A percentile compares a stretch with the other conserved stretches of the same genome.
Conservation (phyloP, 2,888 invertebrate genomes). For the Drosophila gaucha region DNA sequence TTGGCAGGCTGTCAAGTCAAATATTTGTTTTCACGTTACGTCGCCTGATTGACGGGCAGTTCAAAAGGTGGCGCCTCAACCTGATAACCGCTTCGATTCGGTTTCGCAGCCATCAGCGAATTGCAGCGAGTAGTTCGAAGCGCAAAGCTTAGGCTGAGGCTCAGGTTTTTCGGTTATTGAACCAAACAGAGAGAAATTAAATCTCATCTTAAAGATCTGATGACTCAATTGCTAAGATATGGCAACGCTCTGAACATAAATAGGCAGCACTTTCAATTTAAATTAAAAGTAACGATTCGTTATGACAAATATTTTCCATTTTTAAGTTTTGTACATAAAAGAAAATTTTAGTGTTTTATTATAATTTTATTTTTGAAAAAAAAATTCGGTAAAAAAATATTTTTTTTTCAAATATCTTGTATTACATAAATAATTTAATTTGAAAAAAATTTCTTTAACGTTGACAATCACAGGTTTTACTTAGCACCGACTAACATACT, state of each 20-base stretch:
- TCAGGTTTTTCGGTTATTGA: not conserved
- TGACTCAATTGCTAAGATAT: not conserved
- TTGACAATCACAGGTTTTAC: too few relatives aligned
- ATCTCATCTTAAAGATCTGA: too few relatives aligned
- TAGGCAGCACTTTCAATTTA: not conserved
- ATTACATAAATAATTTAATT: too few relatives aligned
- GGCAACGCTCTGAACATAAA: not conserved
- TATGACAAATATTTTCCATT: too few relatives aligned
- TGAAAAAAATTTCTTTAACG: too few relatives aligned
- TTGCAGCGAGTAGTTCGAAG: not conserved
- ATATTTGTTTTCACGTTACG: slow-evolving; percentile 10
- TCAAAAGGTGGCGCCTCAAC: slow-evolving; percentile 49
- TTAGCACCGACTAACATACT: too few relatives aligned
- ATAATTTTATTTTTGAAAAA: too few relatives aligned
- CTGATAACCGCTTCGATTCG: slow-evolving; percentile 69
- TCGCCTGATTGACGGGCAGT: slow-evolving; percentile 39
- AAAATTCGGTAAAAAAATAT: too few relatives aligned
- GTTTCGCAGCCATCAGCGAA: slow-evolving; percentile 27
- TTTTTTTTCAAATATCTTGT: too few relatives aligned
- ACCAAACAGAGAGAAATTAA: not conserved
- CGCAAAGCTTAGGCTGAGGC: not conserved
- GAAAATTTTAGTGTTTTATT: too few relatives aligned
- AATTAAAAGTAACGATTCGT: too few relatives aligned
- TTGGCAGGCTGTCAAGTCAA: not conserved
- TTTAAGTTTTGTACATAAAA: too few relatives aligned